These are phyloP conservation scores for Clunio marinus DNA, from an alignment of 2,888 invertebrate genomes.

Conservation along the genomic window DNA sequence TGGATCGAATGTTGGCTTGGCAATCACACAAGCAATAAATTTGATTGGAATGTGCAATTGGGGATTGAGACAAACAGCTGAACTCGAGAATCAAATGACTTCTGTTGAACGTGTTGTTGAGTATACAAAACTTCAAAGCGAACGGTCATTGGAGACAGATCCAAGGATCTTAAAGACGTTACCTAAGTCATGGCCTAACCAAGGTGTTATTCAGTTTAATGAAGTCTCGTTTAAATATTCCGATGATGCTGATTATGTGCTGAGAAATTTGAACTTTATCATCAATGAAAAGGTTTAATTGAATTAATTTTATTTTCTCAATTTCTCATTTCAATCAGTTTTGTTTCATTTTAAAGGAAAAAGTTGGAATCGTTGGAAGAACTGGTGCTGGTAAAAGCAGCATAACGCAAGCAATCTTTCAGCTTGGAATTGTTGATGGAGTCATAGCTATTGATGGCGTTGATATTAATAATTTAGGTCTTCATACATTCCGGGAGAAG, in stretches of 20 bases:
- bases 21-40: conserved; percentile 55
- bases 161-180: conserved; percentile 48
- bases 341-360: conserved; percentile 41
- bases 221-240: conserved; percentile 56
- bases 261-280: conserved; percentile 55
- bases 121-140: conserved; percentile 56
- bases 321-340: conserved; percentile 42
- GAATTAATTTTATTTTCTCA: not conserved
- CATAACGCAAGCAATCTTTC: conserved; percentile 55
- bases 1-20: conserved; percentile 54
- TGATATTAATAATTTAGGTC: conserved; percentile 51
- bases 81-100: conserved; percentile 60
- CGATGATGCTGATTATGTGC: conserved; percentile 54
- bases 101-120: conserved; percentile 65
- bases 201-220: conserved; percentile 54
- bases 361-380: conserved; percentile 61
- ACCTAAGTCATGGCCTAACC: conserved; percentile 53
- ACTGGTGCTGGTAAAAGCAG: conserved; percentile 57
- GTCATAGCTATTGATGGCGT: conserved; percentile 55
- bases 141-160: conserved; percentile 46
- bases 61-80: conserved; percentile 67
- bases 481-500: conserved; percentile 59
- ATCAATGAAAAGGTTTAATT: conserved; percentile 54
- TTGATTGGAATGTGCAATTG: conserved; percentile 57
- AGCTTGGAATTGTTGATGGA: conserved; percentile 56